Conservation (phyloP, 2,888 invertebrate genomes). For the Spodoptera picta region DNA sequence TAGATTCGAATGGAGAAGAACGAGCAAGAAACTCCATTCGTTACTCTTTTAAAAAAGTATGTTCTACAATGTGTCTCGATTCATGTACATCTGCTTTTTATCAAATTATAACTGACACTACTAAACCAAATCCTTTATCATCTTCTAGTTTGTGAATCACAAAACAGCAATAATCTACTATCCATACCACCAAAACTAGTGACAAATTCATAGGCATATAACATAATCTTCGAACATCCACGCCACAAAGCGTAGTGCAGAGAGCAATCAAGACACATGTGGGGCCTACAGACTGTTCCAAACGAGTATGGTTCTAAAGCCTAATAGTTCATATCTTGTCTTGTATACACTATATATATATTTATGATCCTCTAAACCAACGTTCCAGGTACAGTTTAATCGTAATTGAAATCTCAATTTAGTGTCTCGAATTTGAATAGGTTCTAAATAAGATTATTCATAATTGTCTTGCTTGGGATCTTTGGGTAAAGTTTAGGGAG, state of each 20-base stretch:
- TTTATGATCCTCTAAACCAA: constrained; percentile 21
- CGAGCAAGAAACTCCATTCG: too few species aligned
- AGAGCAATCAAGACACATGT: constrained; percentile 63
- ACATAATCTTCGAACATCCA: constrained; percentile 31
- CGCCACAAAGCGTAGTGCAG: constrained; percentile 45
- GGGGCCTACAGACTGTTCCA: constrained; percentile 46
- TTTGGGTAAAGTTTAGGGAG: constrained; percentile 1
- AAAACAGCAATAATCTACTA: too few species aligned
- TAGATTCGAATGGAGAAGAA: too few species aligned
- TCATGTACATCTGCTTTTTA: too few species aligned
- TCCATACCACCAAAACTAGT: too few species aligned
- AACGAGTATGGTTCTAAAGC: constrained; percentile 45
- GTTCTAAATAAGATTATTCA: constrained; percentile 48
- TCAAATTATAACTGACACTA: too few species aligned
- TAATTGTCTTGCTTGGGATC: constrained; percentile 28
- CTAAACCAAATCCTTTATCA: too few species aligned
- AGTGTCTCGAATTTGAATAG: constrained; percentile 47
- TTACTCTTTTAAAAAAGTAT: too few species aligned
- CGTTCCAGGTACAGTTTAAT: constrained; percentile 44
- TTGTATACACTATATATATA: constrained; percentile 12
- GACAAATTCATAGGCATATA: background rate
- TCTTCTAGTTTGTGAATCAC: too few species aligned
- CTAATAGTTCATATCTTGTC: constrained; percentile 31
- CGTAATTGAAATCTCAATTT: constrained; percentile 53
- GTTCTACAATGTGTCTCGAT: too few species aligned